phyloP scores from a whole-genome alignment of 2,113 vertebrate genomes.

The Aegithalos caudatus region DNA sequence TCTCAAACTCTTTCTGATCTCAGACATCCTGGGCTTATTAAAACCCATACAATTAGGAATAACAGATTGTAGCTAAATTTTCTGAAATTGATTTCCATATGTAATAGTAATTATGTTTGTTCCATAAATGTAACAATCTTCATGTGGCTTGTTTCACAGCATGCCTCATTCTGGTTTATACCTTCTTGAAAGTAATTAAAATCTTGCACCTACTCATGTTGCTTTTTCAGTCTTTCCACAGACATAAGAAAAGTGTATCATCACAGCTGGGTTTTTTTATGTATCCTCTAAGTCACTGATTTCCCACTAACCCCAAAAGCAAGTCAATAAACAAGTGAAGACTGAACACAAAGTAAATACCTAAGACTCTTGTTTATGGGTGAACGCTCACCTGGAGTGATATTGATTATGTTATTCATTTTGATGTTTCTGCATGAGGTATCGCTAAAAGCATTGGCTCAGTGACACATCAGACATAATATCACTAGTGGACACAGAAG shows the following conservation, averaged over 20 bases:
- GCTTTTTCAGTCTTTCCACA: neutral
- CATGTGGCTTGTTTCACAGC: neutral
- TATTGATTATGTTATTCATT: neutral
- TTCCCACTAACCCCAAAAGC: neutral
- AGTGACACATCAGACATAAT: neutral
- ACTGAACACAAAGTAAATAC: neutral
- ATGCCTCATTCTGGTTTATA: neutral
- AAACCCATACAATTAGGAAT: neutral
- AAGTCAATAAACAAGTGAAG: neutral
- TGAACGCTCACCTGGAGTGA: neutral
- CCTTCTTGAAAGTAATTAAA: neutral
- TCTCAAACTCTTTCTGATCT: neutral
- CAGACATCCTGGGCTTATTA: neutral
- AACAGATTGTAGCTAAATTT: neutral
- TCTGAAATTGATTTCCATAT: neutral
- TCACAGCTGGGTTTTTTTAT: neutral
- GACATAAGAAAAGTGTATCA: neutral
- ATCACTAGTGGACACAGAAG: neutral
- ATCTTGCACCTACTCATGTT: accelerated
- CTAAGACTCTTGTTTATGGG: neutral
- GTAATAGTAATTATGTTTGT: neutral
- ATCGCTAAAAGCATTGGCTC: neutral
- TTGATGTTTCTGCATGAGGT: neutral
- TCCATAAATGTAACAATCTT: neutral
- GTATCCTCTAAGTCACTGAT: neutral